Evolutionary conservation across 2,888 invertebrate genomes (phyloP).

Genomic region (Candidula unifasciata): DNA sequence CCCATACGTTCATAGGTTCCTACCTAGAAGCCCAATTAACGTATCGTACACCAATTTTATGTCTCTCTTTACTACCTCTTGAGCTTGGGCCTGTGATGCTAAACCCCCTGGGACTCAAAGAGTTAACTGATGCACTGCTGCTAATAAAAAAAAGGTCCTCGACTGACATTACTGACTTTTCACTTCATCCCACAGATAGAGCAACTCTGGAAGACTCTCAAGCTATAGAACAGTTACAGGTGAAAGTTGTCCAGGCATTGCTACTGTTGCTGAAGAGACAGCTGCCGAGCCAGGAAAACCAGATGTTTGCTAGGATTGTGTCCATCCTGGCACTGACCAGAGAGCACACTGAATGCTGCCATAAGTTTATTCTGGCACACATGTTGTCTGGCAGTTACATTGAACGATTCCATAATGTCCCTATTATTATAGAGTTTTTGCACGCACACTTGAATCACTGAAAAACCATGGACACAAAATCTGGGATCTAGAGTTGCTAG

Average conservation of each 20-base stretch:
- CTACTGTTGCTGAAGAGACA: slow-evolving; percentile 7
- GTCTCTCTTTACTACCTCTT: too few relatives aligned
- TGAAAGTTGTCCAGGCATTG: slow-evolving; percentile 31
- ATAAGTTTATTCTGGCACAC: neutral
- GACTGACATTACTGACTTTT: neutral
- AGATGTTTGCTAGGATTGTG: slow-evolving; percentile 26
- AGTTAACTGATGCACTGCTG: too few relatives aligned
- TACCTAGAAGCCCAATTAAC: too few relatives aligned
- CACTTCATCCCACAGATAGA: slow-evolving; percentile 1
- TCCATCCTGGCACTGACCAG: slow-evolving; percentile 19
- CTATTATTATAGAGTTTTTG: slow-evolving; percentile 1
- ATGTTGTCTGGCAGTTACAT: neutral
- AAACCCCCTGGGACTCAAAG: too few relatives aligned
- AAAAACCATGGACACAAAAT: neutral
- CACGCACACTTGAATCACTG: neutral
- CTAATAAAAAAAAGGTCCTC: too few relatives aligned
- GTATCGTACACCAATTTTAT: too few relatives aligned
- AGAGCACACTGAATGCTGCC: neutral
- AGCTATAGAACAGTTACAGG: slow-evolving; percentile 1
- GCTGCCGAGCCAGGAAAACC: neutral
- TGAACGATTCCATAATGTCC: slow-evolving; percentile 5
- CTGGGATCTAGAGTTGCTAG: too few relatives aligned
- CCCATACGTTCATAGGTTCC: too few relatives aligned
- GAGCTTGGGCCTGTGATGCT: too few relatives aligned
- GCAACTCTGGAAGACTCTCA: slow-evolving; percentile 16